Percentiles rank a stretch among this genome's conserved stretches.
These are phyloP conservation scores for Nemotelus pantherinus DNA, from an alignment of 2,888 invertebrate species.

Conservation along the genomic window DNA sequence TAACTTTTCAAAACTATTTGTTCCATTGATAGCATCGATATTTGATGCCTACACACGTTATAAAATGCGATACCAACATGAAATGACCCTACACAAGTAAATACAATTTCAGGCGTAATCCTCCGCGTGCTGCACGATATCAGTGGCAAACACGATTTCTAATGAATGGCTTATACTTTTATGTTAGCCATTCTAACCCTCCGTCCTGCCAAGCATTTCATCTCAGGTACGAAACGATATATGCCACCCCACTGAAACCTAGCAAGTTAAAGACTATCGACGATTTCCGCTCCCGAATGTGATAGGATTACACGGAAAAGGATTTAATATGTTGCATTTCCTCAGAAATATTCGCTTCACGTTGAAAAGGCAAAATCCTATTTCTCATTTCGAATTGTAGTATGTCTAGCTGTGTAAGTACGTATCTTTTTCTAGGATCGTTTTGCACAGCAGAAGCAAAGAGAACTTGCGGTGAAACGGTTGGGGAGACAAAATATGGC, in stretches of 20 bases:
- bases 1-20: no score
- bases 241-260: neutral
- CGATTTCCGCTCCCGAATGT: neutral
- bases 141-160: conserved; percentile 9
- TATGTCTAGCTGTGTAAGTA: neutral
- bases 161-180: conserved; percentile 23
- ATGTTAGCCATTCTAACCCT: neutral
- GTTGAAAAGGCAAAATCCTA: conserved; percentile 19
- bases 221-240: neutral
- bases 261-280: neutral
- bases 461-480: no score
- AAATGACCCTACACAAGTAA: conserved; percentile 13
- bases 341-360: neutral
- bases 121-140: conserved; percentile 23
- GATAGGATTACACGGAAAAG: conserved; percentile 25
- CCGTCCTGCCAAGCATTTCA: neutral
- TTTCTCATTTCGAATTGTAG: conserved; percentile 21
- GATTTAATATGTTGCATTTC: conserved; percentile 24
- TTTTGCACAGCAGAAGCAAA: neutral
- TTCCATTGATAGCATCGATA: no score
- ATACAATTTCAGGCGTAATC: conserved; percentile 6
- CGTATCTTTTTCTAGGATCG: neutral
- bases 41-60: neutral
- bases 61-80: neutral
- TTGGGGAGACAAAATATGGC: no score